Evolutionary conservation across 2,797 vertebrate genomes (phyloP).

Genomic region (Xiphorhynchus erythropygius): DNA sequence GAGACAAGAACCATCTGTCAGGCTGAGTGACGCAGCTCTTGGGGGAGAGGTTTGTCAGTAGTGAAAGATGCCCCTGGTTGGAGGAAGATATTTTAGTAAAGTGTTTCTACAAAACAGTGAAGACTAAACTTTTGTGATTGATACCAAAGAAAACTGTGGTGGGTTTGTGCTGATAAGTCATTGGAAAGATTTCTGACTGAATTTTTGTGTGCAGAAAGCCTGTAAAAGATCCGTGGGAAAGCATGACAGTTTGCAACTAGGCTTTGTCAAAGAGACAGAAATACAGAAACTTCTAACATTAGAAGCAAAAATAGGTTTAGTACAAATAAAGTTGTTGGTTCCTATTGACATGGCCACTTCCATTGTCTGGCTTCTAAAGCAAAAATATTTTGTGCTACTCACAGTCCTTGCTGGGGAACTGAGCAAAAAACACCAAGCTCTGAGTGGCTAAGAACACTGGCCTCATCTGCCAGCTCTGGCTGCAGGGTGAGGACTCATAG

Average conservation of each 20-base stretch:
- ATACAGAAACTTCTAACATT: background rate
- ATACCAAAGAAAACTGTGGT: background rate
- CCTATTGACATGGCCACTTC: background rate
- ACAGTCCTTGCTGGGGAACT: background rate
- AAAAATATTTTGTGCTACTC: background rate
- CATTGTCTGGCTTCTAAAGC: background rate
- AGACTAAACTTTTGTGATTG: background rate
- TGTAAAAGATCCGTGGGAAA: background rate
- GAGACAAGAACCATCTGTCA: background rate
- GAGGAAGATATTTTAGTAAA: background rate
- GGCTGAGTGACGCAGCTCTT: background rate
- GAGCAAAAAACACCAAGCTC: background rate
- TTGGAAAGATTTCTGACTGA: background rate
- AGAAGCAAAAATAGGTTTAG: background rate
- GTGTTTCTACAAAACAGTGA: background rate
- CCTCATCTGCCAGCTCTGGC: background rate
- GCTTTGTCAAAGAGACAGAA: background rate
- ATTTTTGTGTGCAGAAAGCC: background rate
- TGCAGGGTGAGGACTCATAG: background rate
- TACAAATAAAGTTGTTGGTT: background rate
- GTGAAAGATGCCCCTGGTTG: background rate
- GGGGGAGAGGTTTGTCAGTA: background rate
- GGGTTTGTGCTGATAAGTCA: background rate
- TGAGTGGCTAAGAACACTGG: background rate
- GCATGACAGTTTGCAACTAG: background rate